These are phyloP conservation scores for Argyresthia albistria DNA, from an alignment of 2,888 invertebrate genomes.

Conservation along the genomic window DNA sequence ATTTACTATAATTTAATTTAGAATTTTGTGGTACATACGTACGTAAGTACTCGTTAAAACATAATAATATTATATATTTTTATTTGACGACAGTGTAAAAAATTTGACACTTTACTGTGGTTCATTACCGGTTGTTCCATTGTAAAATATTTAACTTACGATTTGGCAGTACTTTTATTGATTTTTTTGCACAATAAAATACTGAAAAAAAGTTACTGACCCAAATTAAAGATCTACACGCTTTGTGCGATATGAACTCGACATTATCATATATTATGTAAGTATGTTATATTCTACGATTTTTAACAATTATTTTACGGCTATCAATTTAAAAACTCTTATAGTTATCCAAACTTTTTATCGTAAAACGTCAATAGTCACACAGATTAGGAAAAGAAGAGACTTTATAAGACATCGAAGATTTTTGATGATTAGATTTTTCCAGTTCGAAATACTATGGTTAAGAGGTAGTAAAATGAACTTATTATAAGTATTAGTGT, in stretches of 20 bases:
- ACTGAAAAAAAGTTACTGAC: neutral
- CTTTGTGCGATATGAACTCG: constrained; percentile 63
- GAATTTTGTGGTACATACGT: constrained; percentile 28
- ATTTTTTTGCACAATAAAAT: neutral
- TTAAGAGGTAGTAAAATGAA: too few species aligned
- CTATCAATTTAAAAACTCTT: constrained; percentile 45
- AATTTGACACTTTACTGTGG: constrained; percentile 29
- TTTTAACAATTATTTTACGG: constrained; percentile 40
- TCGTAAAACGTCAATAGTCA: constrained; percentile 35
- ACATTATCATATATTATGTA: constrained; percentile 21
- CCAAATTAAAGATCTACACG: constrained; percentile 28
- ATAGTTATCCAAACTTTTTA: constrained; percentile 19
- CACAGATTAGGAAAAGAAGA: too few species aligned
- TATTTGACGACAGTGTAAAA: constrained; percentile 19
- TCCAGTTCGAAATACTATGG: too few species aligned
- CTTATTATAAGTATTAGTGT: too few species aligned
- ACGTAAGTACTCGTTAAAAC: neutral
- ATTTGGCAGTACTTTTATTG: constrained; percentile 34
- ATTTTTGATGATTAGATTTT: too few species aligned
- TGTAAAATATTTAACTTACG: constrained; percentile 11
- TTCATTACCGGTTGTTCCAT: constrained; percentile 13
- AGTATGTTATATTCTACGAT: constrained; percentile 32
- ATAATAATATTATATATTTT: constrained; percentile 10
- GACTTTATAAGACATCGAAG: too few species aligned
- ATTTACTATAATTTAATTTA: constrained; percentile 42